Percentiles rank a stretch among this genome's conserved stretches.
These are phyloP conservation scores for Noctua janthina DNA, from an alignment of 2,888 invertebrate genomes.

Conservation along the genomic window DNA sequence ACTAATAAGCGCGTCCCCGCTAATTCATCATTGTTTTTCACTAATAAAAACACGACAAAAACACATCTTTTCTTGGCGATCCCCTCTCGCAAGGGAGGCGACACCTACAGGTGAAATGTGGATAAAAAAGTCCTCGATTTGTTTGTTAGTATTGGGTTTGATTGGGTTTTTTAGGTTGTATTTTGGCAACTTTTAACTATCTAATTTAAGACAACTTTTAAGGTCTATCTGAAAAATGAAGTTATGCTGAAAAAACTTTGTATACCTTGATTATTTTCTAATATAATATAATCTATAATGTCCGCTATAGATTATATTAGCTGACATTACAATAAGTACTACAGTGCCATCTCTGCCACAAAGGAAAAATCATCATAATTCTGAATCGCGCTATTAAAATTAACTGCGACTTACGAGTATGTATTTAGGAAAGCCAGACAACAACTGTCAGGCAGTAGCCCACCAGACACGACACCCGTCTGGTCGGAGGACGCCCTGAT, in stretches of 20 bases:
- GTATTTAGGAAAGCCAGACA: too few relatives aligned
- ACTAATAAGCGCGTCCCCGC: constrained; percentile 84
- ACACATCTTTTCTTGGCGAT: constrained; percentile 75
- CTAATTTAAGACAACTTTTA: not conserved
- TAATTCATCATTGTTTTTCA: constrained; percentile 88
- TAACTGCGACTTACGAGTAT: too few relatives aligned
- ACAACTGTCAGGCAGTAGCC: too few relatives aligned
- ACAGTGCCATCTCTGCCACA: not conserved
- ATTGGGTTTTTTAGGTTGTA: not conserved
- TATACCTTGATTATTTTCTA: not conserved
- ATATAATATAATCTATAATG: too few relatives aligned
- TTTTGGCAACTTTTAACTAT: not conserved
- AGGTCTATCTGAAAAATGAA: not conserved
- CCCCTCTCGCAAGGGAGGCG: constrained; percentile 54
- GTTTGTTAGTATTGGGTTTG: constrained; percentile 17
- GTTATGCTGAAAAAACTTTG: not conserved
- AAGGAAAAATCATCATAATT: not conserved
- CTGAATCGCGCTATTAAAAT: too few relatives aligned
- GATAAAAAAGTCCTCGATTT: constrained; percentile 45
- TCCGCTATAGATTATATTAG: too few relatives aligned
- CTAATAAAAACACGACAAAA: constrained; percentile 88
- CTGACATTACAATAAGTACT: not conserved
- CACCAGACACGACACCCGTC: too few relatives aligned
- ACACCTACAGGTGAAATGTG: constrained; percentile 67
- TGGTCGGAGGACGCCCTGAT: too few relatives aligned